These are phyloP conservation scores for Brachionus rubens DNA, from an alignment of 1,140 invertebrate genomes.

Conservation along the genomic window DNA sequence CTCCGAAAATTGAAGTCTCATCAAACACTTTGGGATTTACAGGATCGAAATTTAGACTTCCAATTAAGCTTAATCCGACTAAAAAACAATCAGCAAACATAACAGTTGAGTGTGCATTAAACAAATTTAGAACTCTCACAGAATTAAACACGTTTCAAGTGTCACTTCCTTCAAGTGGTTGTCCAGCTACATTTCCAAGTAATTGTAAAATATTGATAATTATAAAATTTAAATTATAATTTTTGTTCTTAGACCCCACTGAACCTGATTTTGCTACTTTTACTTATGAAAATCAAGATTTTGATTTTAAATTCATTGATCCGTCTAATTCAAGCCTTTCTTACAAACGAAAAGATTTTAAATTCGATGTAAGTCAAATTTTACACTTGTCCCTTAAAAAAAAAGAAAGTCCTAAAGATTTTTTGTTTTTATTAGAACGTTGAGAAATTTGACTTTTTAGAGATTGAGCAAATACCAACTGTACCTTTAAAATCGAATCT, in stretches of 20 bases:
- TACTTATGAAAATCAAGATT: background rate
- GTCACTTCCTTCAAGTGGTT: background rate
- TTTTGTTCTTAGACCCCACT: background rate
- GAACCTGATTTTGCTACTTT: background rate
- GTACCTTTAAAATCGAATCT: background rate
- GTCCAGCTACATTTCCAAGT: background rate
- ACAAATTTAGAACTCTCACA: background rate
- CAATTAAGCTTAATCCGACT: background rate
- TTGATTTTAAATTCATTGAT: slow-evolving; percentile 9
- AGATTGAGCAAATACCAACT: background rate
- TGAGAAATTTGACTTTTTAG: background rate
- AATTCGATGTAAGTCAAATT: background rate
- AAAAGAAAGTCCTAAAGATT: slow-evolving; percentile 2
- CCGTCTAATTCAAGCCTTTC: background rate
- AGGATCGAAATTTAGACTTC: background rate
- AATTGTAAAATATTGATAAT: too few species aligned
- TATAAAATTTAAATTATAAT: background rate
- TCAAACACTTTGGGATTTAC: background rate
- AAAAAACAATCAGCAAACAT: background rate
- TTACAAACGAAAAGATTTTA: background rate
- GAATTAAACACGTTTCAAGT: background rate
- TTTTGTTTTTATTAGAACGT: background rate
- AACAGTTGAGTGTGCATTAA: background rate
- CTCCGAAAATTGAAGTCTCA: slow-evolving; percentile 4
- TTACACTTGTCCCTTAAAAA: background rate